A percentile compares a stretch with the other conserved stretches of the same genome.
phyloP scores from a whole-genome alignment of 2,888 invertebrate species.

The Alcis repandata region DNA sequence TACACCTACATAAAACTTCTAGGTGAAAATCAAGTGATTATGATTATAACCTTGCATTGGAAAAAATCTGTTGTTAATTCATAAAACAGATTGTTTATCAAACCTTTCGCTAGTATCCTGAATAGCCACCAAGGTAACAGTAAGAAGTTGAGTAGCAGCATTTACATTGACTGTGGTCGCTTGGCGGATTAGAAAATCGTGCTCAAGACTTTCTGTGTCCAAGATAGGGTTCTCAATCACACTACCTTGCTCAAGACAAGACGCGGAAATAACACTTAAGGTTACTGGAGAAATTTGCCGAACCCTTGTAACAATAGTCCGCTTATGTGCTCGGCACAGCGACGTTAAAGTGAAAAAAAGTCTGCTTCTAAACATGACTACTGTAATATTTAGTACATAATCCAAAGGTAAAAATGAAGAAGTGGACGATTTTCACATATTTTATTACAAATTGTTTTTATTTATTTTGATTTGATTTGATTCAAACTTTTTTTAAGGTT shows the following conservation, averaged over 20 bases:
- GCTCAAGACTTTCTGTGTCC: conserved; percentile 73
- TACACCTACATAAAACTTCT: not conserved
- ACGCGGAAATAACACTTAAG: conserved; percentile 65
- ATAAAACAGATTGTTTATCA: conserved; percentile 24
- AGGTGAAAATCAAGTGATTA: too few relatives aligned
- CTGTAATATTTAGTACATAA: conserved; percentile 10
- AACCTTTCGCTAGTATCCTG: conserved; percentile 84
- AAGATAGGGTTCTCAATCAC: conserved; percentile 56
- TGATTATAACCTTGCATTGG: too few relatives aligned
- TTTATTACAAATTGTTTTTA: too few relatives aligned
- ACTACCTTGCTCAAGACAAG: conserved; percentile 65
- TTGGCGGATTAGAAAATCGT: conserved; percentile 84
- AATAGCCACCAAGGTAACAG: conserved; percentile 84
- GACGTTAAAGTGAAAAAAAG: conserved; percentile 62
- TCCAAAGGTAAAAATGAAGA: not conserved
- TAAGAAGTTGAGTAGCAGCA: conserved; percentile 84
- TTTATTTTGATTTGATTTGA: too few relatives aligned
- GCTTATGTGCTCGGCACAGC: conserved; percentile 54
- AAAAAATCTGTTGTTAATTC: too few relatives aligned
- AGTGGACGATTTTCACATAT: too few relatives aligned
- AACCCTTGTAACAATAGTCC: conserved; percentile 54
- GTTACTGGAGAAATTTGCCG: conserved; percentile 65
- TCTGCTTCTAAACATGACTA: conserved; percentile 66
- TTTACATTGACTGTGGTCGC: conserved; percentile 84
- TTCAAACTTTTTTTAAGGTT: too few relatives aligned